Conservation (phyloP, 1,140 invertebrate genomes). For the Coptotermes formosanus region DNA sequence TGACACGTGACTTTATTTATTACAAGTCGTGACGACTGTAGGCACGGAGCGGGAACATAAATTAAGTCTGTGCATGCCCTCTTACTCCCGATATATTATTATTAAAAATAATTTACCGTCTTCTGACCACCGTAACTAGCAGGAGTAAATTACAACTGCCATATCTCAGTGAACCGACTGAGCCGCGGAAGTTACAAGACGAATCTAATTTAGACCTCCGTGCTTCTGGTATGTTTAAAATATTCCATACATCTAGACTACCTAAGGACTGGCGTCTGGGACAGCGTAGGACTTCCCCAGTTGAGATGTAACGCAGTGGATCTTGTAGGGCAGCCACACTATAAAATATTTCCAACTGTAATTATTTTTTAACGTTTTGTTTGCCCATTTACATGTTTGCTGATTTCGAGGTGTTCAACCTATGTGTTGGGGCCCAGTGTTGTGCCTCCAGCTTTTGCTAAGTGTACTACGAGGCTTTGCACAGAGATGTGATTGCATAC, state of each 20-base stretch:
- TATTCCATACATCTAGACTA: neutral
- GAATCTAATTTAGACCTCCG: neutral
- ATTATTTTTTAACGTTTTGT: too few relatives aligned
- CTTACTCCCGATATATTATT: neutral
- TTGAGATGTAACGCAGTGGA: too few relatives aligned
- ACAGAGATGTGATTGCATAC: too few relatives aligned
- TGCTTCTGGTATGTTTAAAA: neutral
- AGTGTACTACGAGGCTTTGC: too few relatives aligned
- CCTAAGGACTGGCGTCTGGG: neutral
- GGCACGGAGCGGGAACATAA: neutral
- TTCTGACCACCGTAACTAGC: neutral
- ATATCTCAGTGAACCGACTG: neutral
- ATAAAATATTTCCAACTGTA: too few relatives aligned
- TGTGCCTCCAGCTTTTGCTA: too few relatives aligned
- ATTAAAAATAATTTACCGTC: conserved; percentile 15
- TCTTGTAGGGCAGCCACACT: too few relatives aligned
- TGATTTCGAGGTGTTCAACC: too few relatives aligned
- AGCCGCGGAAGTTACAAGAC: neutral
- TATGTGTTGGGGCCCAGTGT: too few relatives aligned
- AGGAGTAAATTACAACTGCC: neutral
- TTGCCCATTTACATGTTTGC: too few relatives aligned
- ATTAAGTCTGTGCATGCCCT: neutral
- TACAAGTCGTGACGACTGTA: neutral
- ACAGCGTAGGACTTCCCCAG: neutral
- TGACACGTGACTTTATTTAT: conserved; percentile 8